Evolutionary conservation across 2,113 vertebrate species (phyloP), one percentile per base, ranked within the genome.

Genomic region (Urocitellus parryii): DNA sequence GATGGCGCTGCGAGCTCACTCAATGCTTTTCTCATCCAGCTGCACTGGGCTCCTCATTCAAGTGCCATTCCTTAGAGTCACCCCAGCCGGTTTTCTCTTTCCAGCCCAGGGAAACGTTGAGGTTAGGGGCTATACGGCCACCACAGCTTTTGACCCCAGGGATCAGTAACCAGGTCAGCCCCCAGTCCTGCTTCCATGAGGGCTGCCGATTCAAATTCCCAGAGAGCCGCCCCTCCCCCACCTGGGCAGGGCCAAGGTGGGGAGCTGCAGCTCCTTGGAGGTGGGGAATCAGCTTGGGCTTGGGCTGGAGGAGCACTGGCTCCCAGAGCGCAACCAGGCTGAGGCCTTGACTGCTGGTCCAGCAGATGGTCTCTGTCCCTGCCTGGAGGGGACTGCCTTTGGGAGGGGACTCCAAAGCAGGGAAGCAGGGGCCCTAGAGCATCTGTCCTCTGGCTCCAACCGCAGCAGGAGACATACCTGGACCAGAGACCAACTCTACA

Each of bases 21-120:
- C 1, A 11, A 37, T 4, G 32, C 77, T 48, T n/a, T 81, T 34
- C 5, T 5, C 0, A 29, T 11, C 8, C 25, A 2, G 72, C 1
- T 3, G 63, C 8, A 17, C 24, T 45, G 27, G 0, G 24, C 22
- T 61, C 58, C 58, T 61, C 24, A 61, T 61, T 63, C 24, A 63
- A 25, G 58, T 16, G 14, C 8, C 0, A 14, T 22, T 83, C 61
- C 14, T 53, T 2, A 58, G 8, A 58, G 53, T 53, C 13, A 51
- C 27, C 14, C 8, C 0, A 10, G 77, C 39, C 81, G 27, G 61
- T 63, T 20, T 74, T 13, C 6, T 25, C 63, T 78, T 70, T 61
- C 25, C 11, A 42, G 24, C 12, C 77, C 24, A 25, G 11, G 5
- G 45, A 63, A 63, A 48, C 34, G 16, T 58, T 20, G 56, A 8